Conservation (phyloP, 2,888 invertebrate species). For the Aphrophora alni region DNA sequence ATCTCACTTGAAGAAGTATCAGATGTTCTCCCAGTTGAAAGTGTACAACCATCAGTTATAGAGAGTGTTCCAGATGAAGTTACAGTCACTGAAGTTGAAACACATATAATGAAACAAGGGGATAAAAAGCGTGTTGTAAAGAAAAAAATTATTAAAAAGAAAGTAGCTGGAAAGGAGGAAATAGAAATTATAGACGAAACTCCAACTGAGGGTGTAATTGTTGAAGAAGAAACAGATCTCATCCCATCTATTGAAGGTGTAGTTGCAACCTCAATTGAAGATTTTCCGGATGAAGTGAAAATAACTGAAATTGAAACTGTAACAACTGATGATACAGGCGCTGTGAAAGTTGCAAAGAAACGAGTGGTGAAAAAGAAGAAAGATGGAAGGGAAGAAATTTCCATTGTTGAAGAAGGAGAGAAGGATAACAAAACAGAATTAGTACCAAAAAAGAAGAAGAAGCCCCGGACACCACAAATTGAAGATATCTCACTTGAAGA, state of each 20-base stretch:
- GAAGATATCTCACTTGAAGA: constrained; percentile 17
- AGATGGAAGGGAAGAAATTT: constrained; percentile 36
- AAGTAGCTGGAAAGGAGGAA: constrained; percentile 42
- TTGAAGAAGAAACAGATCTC: neutral
- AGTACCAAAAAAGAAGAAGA: neutral
- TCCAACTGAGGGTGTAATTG: constrained; percentile 11
- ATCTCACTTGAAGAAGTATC: neutral
- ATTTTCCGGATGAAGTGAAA: constrained; percentile 34
- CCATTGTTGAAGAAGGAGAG: constrained; percentile 12
- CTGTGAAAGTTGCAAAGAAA: constrained; percentile 28
- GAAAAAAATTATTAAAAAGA: constrained; percentile 38
- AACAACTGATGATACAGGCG: constrained; percentile 49
- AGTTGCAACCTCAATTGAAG: constrained; percentile 30
- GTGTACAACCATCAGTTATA: neutral
- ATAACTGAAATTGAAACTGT: constrained; percentile 41
- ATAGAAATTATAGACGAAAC: constrained; percentile 40
- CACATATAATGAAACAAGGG: constrained; percentile 9
- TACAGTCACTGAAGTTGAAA: neutral
- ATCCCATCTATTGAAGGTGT: constrained; percentile 18
- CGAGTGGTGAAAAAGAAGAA: constrained; percentile 44
- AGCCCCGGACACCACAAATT: neutral
- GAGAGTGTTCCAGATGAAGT: neutral
- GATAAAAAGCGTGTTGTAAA: constrained; percentile 22
- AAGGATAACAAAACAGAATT: neutral
- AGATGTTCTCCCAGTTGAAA: neutral